phyloP scores from a whole-genome alignment of 2,797 vertebrate genomes.

The Hydrophis major region DNA sequence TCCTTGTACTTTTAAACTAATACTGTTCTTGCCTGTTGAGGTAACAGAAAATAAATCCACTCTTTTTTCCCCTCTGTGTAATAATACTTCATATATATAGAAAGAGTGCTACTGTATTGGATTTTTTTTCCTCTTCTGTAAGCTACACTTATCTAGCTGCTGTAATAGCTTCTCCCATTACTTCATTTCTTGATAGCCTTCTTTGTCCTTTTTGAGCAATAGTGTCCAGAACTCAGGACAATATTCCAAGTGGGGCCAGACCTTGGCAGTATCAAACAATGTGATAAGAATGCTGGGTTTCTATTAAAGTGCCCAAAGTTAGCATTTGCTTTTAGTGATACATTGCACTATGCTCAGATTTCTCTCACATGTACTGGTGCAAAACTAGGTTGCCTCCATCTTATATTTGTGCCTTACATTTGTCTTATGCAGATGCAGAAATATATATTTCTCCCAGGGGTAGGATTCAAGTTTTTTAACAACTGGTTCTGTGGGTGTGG shows the following conservation, averaged over 20 bases:
- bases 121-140: background rate
- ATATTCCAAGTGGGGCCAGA: background rate
- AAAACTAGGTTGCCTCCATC: background rate
- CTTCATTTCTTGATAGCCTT: background rate
- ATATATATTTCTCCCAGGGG: background rate
- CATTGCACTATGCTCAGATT: background rate
- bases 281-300: background rate
- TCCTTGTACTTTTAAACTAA: background rate
- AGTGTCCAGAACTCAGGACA: background rate
- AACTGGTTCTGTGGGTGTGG: too few species aligned
- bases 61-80: background rate
- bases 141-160: background rate
- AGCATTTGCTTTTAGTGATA: background rate
- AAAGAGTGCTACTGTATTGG: background rate
- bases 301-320: background rate
- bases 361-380: background rate
- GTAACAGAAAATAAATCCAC: background rate
- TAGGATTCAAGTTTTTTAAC: too few species aligned
- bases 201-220: background rate
- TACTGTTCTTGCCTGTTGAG: background rate
- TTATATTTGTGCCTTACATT: background rate
- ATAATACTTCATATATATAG: background rate
- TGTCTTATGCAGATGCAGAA: background rate
- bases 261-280: background rate
- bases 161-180: background rate